Evolutionary conservation across 2,113 vertebrate species (phyloP).

Genomic region (Poeciliopsis retropinna): DNA sequence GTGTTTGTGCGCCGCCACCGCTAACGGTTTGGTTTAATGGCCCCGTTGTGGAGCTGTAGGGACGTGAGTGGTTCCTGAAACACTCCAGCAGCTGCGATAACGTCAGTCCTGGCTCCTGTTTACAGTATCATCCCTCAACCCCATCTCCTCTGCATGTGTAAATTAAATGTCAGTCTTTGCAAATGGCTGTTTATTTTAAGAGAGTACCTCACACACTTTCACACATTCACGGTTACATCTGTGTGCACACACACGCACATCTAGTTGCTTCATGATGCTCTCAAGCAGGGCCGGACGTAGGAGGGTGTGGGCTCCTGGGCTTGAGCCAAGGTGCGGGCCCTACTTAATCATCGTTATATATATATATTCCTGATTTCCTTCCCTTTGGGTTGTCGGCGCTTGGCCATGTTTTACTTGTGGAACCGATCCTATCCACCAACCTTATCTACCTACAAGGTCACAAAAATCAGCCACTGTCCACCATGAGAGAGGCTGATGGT

Average conservation of each 20-base stretch:
- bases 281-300: background rate
- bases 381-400: no score
- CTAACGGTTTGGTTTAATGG: background rate
- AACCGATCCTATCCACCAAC: no score
- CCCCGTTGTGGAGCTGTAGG: background rate
- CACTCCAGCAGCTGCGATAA: background rate
- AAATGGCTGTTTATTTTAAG: slow-evolving; percentile 16
- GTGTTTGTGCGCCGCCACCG: background rate
- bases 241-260: background rate
- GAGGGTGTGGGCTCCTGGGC: no score
- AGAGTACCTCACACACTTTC: slow-evolving; percentile 16
- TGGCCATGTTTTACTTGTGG: no score
- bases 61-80: background rate
- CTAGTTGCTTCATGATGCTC: slow-evolving; percentile 34
- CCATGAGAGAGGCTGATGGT: no score
- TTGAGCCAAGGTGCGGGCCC: no score
- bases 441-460: no score
- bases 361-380: no score
- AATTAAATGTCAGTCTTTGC: slow-evolving; percentile 16
- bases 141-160: slow-evolving; percentile 11
- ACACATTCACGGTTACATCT: background rate
- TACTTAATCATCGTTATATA: no score
- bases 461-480: no score
- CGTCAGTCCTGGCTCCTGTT: slow-evolving; percentile 8
- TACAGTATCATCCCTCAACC: slow-evolving; percentile 14